A percentile compares a stretch with the other conserved stretches of the same genome.
phyloP scores from a whole-genome alignment of 2,113 vertebrate species.

The Sorex fumeus region DNA sequence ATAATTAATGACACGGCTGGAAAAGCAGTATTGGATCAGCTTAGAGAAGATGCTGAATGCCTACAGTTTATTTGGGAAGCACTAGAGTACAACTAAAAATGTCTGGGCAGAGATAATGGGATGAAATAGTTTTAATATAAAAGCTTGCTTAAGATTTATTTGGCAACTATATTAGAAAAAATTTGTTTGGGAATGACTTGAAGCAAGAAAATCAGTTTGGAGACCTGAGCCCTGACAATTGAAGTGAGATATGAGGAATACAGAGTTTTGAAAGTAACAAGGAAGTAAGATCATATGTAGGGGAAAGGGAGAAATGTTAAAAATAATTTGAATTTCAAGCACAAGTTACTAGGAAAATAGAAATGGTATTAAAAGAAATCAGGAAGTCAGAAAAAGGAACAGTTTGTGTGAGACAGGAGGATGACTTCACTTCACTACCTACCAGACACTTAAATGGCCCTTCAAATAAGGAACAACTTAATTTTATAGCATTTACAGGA shows the following conservation, averaged over 20 bases:
- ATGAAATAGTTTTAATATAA: background rate
- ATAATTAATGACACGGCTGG: background rate
- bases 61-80: constrained; percentile 5
- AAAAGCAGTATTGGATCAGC: background rate
- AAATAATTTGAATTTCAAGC: constrained; percentile 37
- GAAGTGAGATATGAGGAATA: background rate
- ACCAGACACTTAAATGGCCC: background rate
- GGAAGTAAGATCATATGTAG: constrained; percentile 31
- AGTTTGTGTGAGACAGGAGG: constrained; percentile 14
- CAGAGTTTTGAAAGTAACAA: constrained; percentile 29
- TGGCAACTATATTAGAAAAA: background rate
- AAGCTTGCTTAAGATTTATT: constrained; percentile 41
- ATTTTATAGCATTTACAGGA: constrained; percentile 33
- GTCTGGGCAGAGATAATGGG: background rate
- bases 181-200: background rate
- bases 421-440: background rate
- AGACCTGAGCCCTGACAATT: background rate
- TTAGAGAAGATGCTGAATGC: background rate
- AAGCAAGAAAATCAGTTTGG: constrained; percentile 15
- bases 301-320: constrained; percentile 9
- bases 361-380: constrained; percentile 50
- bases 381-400: constrained; percentile 64
- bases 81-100: background rate
- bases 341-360: constrained; percentile 5
- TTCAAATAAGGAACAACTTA: background rate